Percentiles rank a stretch among this genome's conserved stretches.
Evolutionary conservation across 2,113 vertebrate species (phyloP).

Genomic region (Mormyrus iriodes): DNA sequence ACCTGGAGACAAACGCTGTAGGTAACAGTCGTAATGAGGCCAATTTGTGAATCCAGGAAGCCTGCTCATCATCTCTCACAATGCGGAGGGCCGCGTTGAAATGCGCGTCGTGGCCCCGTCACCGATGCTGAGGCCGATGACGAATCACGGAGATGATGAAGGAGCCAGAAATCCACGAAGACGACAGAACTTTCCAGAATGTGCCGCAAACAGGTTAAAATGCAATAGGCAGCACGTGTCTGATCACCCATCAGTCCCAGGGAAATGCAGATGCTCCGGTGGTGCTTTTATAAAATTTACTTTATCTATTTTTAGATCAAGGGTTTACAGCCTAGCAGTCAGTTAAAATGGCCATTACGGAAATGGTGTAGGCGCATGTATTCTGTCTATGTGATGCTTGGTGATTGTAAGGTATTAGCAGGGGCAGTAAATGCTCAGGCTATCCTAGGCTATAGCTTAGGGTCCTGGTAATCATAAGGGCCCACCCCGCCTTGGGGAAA

Average conservation of each 20-base stretch:
- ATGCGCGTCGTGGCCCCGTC: not conserved
- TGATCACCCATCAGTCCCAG: not conserved
- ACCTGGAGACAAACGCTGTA: not conserved
- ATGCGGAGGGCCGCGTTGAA: not conserved
- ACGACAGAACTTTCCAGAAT: not conserved
- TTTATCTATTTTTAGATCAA: not conserved
- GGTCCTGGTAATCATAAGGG: not conserved
- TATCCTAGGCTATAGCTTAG: not conserved
- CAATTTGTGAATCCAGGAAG: conserved; percentile 1
- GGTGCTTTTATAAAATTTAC: not conserved
- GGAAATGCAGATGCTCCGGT: not conserved
- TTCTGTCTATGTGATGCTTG: not conserved
- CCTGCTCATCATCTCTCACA: not conserved
- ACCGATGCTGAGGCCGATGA: not conserved
- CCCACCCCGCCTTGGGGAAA: not conserved
- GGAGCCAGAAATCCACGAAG: not conserved
- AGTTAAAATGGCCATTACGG: not conserved
- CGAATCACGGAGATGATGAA: not conserved
- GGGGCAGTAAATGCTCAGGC: not conserved
- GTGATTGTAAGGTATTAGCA: not conserved
- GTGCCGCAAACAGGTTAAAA: not conserved
- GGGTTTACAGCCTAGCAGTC: not conserved
- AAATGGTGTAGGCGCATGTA: not conserved
- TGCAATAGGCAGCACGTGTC: not conserved
- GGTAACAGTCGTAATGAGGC: not conserved